phyloP scores from a whole-genome alignment of 2,113 vertebrate species.

The Rafetus swinhoei region DNA sequence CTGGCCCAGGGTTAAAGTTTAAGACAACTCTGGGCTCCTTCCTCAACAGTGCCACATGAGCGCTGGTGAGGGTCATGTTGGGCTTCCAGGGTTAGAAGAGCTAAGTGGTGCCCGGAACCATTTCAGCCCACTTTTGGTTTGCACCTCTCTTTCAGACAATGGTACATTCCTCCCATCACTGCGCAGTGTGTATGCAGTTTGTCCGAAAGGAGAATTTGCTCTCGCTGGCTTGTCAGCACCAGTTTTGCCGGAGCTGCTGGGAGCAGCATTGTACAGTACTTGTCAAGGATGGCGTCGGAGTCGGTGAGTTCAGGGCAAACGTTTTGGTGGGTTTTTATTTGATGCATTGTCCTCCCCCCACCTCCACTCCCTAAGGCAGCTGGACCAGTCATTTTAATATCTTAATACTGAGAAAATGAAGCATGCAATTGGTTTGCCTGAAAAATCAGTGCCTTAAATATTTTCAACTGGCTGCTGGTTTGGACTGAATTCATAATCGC shows the following conservation, averaged over 20 bases:
- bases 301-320: conserved; percentile 84
- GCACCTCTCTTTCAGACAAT: conserved; percentile 70
- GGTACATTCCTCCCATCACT: conserved; percentile 91
- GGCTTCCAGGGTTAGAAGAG: neutral
- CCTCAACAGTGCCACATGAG: neutral
- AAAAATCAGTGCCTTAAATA: neutral
- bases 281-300: conserved; percentile 96
- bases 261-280: conserved; percentile 98
- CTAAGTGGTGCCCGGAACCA: neutral
- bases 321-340: neutral
- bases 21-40: neutral
- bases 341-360: fast-evolving
- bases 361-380: neutral
- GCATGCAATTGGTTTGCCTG: neutral
- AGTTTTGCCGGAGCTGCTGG: conserved; percentile 98
- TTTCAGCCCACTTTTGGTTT: neutral
- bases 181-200: conserved; percentile 97
- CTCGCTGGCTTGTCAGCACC: conserved; percentile 96
- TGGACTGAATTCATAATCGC: neutral
- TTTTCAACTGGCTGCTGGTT: neutral
- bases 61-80: neutral
- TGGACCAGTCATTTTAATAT: neutral
- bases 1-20: neutral
- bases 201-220: conserved; percentile 94
- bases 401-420: neutral